Conservation (phyloP, 37 sponge, comb jelly and placozoan species). For the Beroe forskalii region DNA sequence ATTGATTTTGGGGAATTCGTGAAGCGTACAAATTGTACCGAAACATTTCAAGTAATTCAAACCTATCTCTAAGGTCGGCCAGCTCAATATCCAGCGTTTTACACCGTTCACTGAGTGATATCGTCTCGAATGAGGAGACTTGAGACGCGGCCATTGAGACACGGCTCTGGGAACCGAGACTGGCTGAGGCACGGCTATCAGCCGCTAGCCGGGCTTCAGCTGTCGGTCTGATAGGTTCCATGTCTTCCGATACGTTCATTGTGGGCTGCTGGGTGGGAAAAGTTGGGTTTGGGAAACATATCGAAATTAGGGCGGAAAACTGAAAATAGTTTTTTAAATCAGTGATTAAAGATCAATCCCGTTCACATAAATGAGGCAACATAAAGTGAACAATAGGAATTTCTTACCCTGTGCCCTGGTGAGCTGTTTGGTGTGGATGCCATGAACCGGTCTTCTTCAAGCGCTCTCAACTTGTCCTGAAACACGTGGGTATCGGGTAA, state of each 20-base stretch:
- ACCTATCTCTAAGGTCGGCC: constrained; percentile 33
- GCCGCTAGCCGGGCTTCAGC: neutral
- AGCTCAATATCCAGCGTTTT: constrained; percentile 54
- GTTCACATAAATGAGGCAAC: no score
- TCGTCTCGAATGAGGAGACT: constrained; percentile 3
- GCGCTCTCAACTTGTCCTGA: neutral
- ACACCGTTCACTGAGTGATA: constrained; percentile 12
- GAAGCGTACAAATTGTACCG: no score
- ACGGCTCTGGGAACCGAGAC: constrained; percentile 53
- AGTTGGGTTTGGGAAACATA: neutral
- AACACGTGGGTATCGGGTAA: no score
- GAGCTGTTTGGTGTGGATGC: constrained; percentile 52
- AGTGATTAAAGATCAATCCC: no score
- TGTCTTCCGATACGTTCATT: constrained; percentile 18
- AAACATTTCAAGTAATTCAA: no score
- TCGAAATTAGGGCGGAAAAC: no score
- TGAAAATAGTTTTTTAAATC: no score
- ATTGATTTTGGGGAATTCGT: no score
- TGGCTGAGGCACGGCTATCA: neutral
- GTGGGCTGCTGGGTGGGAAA: no score
- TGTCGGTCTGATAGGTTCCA: neutral
- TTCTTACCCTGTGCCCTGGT: neutral
- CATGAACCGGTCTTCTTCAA: constrained; percentile 7
- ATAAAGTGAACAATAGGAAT: no score
- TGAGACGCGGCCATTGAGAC: constrained; percentile 43